Conservation (phyloP, 2,888 invertebrate genomes). For the Yponomeuta sedellus region DNA sequence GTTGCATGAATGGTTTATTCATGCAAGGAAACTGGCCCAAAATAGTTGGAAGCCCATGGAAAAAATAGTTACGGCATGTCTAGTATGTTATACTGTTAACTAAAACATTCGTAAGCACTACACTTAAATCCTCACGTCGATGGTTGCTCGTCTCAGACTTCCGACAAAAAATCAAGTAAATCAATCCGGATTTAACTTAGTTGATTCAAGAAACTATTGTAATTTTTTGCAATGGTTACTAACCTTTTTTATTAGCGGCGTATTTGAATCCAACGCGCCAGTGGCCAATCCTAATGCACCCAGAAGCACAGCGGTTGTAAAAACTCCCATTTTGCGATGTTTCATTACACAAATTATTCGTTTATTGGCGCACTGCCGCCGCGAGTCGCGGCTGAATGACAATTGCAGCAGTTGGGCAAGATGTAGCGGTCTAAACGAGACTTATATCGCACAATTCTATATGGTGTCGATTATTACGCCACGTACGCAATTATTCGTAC, state of each 20-base stretch:
- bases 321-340: not conserved
- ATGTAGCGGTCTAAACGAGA: not conserved
- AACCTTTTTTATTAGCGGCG: slow-evolving; percentile 61
- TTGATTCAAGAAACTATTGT: not conserved
- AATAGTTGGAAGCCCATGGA: too few species aligned
- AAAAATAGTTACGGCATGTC: too few species aligned
- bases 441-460: not conserved
- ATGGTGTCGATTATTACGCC: not conserved
- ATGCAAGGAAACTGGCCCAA: too few species aligned
- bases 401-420: not conserved
- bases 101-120: too few species aligned
- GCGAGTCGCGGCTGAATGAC: not conserved
- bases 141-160: too few species aligned
- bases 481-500: not conserved
- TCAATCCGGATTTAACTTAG: not conserved
- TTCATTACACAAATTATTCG: not conserved
- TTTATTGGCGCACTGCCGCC: not conserved
- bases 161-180: too few species aligned
- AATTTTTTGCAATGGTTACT: slow-evolving; percentile 29
- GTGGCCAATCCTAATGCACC: not conserved
- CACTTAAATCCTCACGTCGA: too few species aligned
- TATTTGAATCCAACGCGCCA: slow-evolving; percentile 33
- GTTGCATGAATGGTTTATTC: too few species aligned
- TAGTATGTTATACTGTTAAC: too few species aligned
- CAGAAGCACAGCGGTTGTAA: not conserved